Percentiles rank a stretch among this genome's conserved stretches.
Conservation (phyloP, 2,113 vertebrate genomes). For the Passer domesticus region DNA sequence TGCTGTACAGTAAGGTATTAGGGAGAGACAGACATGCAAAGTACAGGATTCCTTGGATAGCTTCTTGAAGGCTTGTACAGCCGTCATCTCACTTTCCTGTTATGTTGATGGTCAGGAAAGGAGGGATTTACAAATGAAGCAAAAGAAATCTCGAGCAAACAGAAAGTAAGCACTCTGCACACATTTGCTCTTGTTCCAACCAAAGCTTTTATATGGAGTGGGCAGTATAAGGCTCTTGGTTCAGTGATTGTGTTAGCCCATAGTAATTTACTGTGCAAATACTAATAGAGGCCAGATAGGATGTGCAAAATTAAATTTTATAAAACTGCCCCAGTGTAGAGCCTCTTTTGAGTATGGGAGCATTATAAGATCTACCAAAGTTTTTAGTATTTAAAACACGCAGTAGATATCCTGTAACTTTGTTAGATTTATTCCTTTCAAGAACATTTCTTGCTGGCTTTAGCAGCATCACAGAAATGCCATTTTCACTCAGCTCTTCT, state of each 20-base stretch:
- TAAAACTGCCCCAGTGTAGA: neutral
- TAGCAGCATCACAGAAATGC: neutral
- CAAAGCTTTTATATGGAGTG: neutral
- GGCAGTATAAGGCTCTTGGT: neutral
- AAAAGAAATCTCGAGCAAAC: neutral
- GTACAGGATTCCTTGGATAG: neutral
- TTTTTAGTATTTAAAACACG: neutral
- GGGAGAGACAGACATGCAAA: neutral
- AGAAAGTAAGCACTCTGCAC: neutral
- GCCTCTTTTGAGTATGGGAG: neutral
- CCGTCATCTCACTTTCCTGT: neutral
- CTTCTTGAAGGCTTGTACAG: neutral
- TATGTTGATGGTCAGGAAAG: neutral
- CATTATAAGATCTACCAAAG: neutral
- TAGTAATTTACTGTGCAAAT: neutral
- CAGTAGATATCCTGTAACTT: neutral
- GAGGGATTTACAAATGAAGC: neutral
- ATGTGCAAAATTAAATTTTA: neutral
- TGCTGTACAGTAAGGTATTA: neutral
- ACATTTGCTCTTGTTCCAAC: neutral
- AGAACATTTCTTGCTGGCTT: neutral
- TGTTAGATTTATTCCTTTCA: neutral
- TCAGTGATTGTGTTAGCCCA: neutral
- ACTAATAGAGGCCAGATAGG: neutral
- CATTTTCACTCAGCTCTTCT: conserved; percentile 23